These are phyloP conservation scores for Physeter macrocephalus DNA, from an alignment of 2,113 vertebrate species.

Conservation along the genomic window DNA sequence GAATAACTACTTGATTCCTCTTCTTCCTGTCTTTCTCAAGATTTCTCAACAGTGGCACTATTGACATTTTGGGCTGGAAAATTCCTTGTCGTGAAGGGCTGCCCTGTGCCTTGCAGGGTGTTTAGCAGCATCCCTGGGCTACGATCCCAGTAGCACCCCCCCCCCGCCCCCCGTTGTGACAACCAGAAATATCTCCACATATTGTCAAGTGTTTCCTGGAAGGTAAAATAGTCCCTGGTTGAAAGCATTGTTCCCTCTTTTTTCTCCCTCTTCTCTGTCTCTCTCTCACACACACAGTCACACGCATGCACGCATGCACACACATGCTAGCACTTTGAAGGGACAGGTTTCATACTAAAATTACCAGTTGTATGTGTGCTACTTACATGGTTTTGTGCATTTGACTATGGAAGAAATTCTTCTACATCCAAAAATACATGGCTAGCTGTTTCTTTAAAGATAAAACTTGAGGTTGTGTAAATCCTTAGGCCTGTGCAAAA, in stretches of 20 bases:
- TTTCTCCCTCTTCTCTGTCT: background rate
- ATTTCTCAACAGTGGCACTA: background rate
- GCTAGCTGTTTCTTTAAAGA: conserved; percentile 20
- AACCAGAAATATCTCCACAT: background rate
- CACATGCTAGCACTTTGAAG: background rate
- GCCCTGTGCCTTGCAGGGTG: background rate
- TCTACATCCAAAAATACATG: background rate
- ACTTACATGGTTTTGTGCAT: background rate
- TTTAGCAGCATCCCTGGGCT: background rate
- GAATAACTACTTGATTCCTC: background rate
- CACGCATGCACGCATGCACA: background rate
- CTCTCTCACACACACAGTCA: background rate
- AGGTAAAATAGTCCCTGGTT: background rate
- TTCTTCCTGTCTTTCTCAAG: background rate
- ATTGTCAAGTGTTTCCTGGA: background rate
- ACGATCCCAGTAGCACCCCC: background rate
- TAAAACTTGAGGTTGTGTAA: background rate
- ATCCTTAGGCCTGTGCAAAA: conserved; percentile 14
- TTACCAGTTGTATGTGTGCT: background rate
- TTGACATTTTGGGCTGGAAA: background rate
- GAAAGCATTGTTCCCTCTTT: background rate
- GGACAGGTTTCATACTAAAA: background rate
- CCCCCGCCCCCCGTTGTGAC: background rate
- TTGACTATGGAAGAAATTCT: background rate
- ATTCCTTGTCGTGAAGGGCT: background rate